Evolutionary conservation across 2,113 vertebrate species (phyloP).

Genomic region (Leucoraja erinaceus): DNA sequence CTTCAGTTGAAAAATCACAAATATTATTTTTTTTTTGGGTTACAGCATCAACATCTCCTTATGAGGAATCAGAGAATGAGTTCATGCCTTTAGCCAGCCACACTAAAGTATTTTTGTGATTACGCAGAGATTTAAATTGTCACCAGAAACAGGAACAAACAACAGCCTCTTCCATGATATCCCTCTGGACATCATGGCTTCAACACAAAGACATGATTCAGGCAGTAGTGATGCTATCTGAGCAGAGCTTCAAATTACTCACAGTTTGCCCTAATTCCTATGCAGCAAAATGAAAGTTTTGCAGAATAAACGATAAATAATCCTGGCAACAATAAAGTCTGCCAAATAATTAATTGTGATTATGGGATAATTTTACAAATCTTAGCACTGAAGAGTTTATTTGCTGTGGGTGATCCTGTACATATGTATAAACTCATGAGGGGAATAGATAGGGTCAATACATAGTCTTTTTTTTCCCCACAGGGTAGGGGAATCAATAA

Average conservation of each 20-base stretch:
- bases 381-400: not conserved
- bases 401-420: too few species aligned
- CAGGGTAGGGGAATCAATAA: too few species aligned
- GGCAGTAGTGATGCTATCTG: not conserved
- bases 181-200: not conserved
- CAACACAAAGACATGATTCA: not conserved
- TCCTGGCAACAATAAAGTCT: not conserved
- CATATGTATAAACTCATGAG: too few species aligned
- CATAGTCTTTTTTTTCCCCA: too few species aligned
- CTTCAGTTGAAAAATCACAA: too few species aligned
- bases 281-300: not conserved
- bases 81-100: not conserved
- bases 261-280: not conserved
- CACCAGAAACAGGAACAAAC: not conserved
- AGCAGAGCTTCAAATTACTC: not conserved
- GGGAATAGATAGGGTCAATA: too few species aligned
- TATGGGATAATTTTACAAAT: not conserved
- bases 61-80: not conserved
- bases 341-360: not conserved
- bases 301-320: not conserved
- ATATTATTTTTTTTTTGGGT: too few species aligned
- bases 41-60: not conserved
- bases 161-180: not conserved
- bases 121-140: not conserved
- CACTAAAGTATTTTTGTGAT: not conserved